These are phyloP conservation scores for Pandemis heparana DNA, from an alignment of 2,888 invertebrate species.

Conservation along the genomic window DNA sequence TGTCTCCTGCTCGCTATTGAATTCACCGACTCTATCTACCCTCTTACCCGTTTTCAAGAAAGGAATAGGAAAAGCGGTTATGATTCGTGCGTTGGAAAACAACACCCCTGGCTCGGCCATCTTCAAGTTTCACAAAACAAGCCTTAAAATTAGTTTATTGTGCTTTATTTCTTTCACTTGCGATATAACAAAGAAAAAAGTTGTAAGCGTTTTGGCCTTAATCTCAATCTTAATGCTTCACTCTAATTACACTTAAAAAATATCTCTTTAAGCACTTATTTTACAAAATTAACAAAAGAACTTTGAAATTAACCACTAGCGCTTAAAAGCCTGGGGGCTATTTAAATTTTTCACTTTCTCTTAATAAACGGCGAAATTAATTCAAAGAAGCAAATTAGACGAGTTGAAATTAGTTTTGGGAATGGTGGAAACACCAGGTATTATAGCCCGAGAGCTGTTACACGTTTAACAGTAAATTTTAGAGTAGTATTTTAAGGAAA, in stretches of 20 bases:
- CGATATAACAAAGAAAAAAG: too few relatives aligned
- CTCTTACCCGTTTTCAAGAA: too few relatives aligned
- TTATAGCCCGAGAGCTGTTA: too few relatives aligned
- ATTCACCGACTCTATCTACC: too few relatives aligned
- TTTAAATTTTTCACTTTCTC: constrained; percentile 17
- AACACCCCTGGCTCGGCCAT: too few relatives aligned
- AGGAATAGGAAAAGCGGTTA: too few relatives aligned
- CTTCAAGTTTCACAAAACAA: not conserved
- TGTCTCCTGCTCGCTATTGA: too few relatives aligned
- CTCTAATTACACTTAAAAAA: constrained; percentile 3
- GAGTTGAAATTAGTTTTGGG: constrained; percentile 16
- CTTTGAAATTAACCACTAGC: constrained; percentile 5
- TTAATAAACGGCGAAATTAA: constrained; percentile 16
- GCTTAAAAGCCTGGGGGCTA: not conserved
- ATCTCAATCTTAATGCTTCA: not conserved
- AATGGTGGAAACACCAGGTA: not conserved
- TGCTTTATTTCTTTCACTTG: too few relatives aligned
- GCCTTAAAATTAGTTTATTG: not conserved
- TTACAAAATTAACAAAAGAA: not conserved
- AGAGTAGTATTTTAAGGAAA: too few relatives aligned
- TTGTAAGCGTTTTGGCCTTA: not conserved
- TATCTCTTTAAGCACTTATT: not conserved
- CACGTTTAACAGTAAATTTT: too few relatives aligned
- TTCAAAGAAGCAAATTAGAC: constrained; percentile 24
- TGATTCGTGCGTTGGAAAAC: too few relatives aligned